Evolutionary conservation across 2,888 invertebrate genomes (phyloP).

Genomic region (Matsumyia berberina): DNA sequence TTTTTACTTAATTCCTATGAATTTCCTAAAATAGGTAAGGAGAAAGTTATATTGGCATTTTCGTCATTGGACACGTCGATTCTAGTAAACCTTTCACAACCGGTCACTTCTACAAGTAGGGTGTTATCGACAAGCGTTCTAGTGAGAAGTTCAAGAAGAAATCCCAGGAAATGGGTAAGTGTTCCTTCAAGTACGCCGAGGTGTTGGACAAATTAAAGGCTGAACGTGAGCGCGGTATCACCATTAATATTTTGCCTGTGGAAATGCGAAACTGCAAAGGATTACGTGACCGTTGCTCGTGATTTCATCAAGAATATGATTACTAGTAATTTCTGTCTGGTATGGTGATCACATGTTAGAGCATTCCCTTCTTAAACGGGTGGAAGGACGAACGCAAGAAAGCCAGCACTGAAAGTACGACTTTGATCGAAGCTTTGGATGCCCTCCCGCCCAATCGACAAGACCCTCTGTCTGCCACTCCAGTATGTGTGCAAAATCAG

Average conservation of each 20-base stretch:
- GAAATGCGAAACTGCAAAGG: constrained; percentile 98
- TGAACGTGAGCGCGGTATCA: constrained; percentile 99
- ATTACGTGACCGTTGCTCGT: constrained; percentile 99
- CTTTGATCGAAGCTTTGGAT: constrained; percentile 98
- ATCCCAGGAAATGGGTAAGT: constrained; percentile 99
- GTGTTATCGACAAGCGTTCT: constrained; percentile 99
- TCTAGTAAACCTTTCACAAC: constrained; percentile 99
- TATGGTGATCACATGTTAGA: constrained; percentile 99
- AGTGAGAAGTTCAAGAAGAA: constrained; percentile 99
- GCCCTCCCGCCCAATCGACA: constrained; percentile 98
- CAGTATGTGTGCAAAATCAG: constrained; percentile 99
- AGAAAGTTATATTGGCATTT: constrained; percentile 99
- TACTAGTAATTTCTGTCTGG: constrained; percentile 99
- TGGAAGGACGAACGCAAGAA: constrained; percentile 98
- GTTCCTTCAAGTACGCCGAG: constrained; percentile 99
- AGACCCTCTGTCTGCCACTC: constrained; percentile 98
- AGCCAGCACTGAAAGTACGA: constrained; percentile 95
- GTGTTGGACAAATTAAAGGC: constrained; percentile 99
- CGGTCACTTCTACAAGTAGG: constrained; percentile 99
- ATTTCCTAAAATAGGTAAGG: constrained; percentile 92
- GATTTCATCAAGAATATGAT: constrained; percentile 99
- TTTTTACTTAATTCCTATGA: constrained; percentile 78
- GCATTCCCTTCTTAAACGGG: constrained; percentile 99
- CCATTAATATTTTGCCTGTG: constrained; percentile 99
- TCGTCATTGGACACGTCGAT: constrained; percentile 99